Evolutionary conservation across 2,888 invertebrate genomes (phyloP), one percentile per base, ranked within the genome.

Genomic region (Philereme transversata): DNA sequence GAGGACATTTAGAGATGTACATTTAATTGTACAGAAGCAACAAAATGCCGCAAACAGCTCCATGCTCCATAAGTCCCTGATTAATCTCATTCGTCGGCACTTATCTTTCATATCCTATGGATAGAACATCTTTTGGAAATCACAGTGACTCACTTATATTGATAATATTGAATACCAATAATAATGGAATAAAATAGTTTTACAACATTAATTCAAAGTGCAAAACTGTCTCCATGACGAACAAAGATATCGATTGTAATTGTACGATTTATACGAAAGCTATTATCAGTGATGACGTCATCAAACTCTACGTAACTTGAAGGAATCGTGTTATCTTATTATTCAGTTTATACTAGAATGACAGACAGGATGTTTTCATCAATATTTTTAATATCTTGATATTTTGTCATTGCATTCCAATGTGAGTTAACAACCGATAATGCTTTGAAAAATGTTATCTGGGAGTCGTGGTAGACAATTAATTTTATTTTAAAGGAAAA

Each of bases 311-410:
- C 77, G 77, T 79, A 64, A 65, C 60, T 60, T 43, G 10, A 33
- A 45, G 47, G 48, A 63, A 61, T 60, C 72, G 66, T 51, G 59
- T 73, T 76, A 80, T 82, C 81, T 70, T 68, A 71, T 77, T 84
- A 85, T 87, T 83, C 62, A 76, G 71, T 78, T 49, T 36, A 38
- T 7, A 52, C 48, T 22, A 36, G 34, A 56, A 59, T 58, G 63
- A 62, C 59, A 50, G 43, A 51, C 7, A 58, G 61, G 60, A 57
- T 60, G 60, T 64, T 64, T 67, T 67, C 49, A 53, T 67, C 61
- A 64, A 66, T 62, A 60, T 67, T 64, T 62, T 59, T 51, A 59
- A 58, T 67, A 56, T 51, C 46, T 53, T 47, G 51, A 56, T 51
- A 50, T 55, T 58, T 51, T 63, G 61, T 61, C 61, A 57, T 11